Evolutionary conservation across 1,140 invertebrate species (phyloP).

Genomic region (Whitmania pigra): DNA sequence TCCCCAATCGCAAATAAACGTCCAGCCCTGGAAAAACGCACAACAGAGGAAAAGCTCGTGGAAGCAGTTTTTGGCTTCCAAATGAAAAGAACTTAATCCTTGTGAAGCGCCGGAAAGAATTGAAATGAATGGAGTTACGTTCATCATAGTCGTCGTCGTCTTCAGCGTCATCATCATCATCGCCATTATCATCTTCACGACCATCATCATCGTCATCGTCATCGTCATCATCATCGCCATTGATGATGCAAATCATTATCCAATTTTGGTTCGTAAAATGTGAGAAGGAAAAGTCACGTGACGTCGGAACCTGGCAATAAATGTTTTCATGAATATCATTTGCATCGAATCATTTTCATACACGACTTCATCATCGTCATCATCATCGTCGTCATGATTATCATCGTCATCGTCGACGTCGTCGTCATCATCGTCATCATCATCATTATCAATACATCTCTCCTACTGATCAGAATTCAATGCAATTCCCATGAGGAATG

Average conservation of each 20-base stretch:
- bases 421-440: constrained; percentile 27
- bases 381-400: constrained; percentile 1
- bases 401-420: constrained; percentile 25
- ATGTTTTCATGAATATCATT: no score
- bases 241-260: no score
- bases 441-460: constrained; percentile 15
- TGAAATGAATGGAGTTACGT: background rate
- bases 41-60: background rate
- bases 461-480: background rate
- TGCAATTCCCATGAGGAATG: no score
- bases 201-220: constrained; percentile 13
- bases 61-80: constrained; percentile 4
- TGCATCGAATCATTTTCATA: no score
- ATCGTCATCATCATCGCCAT: constrained; percentile 3
- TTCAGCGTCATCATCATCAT: constrained; percentile 25
- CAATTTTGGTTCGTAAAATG: no score
- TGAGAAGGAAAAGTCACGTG: no score
- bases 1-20: background rate
- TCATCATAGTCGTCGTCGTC: constrained; percentile 23
- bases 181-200: constrained; percentile 18
- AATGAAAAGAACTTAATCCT: constrained; percentile 8
- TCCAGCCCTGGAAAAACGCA: background rate
- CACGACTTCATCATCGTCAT: background rate
- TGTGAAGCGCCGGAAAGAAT: background rate
- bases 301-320: no score